phyloP scores from a whole-genome alignment of 2,888 invertebrate genomes.

The Idaea biselata region DNA sequence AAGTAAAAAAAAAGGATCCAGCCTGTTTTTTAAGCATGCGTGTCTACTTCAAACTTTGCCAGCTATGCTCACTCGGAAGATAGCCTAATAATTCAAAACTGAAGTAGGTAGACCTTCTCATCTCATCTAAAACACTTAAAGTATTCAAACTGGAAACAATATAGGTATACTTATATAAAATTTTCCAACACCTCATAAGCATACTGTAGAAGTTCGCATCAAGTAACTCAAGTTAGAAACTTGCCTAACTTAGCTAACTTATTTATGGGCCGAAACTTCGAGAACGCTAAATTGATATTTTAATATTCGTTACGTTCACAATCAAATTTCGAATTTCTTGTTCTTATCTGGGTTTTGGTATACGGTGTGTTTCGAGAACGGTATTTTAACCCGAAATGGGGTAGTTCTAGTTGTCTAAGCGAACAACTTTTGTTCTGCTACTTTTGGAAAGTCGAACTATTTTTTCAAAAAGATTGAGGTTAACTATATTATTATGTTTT shows the following conservation, averaged over 20 bases:
- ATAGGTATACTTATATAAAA: conserved; percentile 18
- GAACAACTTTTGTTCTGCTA: too few relatives aligned
- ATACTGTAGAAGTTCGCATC: conserved; percentile 17
- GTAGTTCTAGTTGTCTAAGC: too few relatives aligned
- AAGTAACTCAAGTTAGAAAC: conserved; percentile 37
- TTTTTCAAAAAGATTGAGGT: too few relatives aligned
- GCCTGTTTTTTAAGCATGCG: too few relatives aligned
- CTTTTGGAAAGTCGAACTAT: too few relatives aligned
- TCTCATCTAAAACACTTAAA: conserved; percentile 10
- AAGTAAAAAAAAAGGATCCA: too few relatives aligned
- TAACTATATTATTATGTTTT: too few relatives aligned
- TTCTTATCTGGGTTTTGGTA: neutral
- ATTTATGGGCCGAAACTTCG: neutral
- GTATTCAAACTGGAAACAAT: neutral
- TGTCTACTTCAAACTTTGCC: too few relatives aligned
- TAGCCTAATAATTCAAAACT: conserved; percentile 8
- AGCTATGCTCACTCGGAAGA: too few relatives aligned
- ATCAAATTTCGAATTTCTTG: conserved; percentile 41
- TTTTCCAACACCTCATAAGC: conserved; percentile 30
- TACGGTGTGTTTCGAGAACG: neutral
- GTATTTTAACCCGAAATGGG: too few relatives aligned
- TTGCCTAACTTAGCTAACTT: conserved; percentile 18
- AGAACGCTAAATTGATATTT: conserved; percentile 51
- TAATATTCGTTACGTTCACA: conserved; percentile 46
- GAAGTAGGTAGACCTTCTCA: conserved; percentile 6